A percentile compares a stretch with the other conserved stretches of the same genome.
These are phyloP conservation scores for Epinotia nisella DNA, from an alignment of 2,888 invertebrate species.

Conservation along the genomic window DNA sequence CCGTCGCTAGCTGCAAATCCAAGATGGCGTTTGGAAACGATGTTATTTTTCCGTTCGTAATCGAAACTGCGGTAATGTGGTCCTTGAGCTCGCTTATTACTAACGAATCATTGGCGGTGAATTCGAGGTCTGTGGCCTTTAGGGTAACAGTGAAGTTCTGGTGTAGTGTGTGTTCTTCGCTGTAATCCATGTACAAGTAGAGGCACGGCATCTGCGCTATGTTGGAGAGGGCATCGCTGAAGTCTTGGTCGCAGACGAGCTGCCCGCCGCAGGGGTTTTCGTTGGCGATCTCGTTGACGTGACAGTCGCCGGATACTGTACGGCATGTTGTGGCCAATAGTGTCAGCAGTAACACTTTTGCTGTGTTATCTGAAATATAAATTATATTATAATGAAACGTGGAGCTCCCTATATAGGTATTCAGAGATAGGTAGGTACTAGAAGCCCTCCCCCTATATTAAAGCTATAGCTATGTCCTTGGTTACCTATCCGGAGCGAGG, in stretches of 20 bases:
- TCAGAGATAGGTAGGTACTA: too few species aligned
- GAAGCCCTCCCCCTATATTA: too few species aligned
- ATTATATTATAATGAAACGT: background rate
- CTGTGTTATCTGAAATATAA: constrained; percentile 20
- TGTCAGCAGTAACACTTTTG: constrained; percentile 6
- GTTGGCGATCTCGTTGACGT: background rate
- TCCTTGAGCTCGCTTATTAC: background rate
- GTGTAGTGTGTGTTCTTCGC: constrained; percentile 3
- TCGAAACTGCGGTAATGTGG: constrained; percentile 17
- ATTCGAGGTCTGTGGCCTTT: constrained; percentile 11
- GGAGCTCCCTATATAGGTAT: too few species aligned
- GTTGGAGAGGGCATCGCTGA: constrained; percentile 3
- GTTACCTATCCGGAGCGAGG: too few species aligned
- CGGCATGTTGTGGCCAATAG: background rate
- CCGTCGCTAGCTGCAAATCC: constrained; percentile 6
- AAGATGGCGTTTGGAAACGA: constrained; percentile 11
- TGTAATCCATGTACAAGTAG: constrained; percentile 17
- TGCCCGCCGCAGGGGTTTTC: constrained; percentile 16
- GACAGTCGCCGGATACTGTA: constrained; percentile 10
- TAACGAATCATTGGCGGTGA: background rate
- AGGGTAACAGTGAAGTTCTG: constrained; percentile 20
- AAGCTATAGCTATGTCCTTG: too few species aligned
- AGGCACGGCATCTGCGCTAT: constrained; percentile 22
- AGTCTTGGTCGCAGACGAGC: constrained; percentile 5
- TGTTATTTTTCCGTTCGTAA: constrained; percentile 14